Base-by-base conservation (phyloP, 2,113 vertebrate species). In the Parotia lawesii region DNA sequence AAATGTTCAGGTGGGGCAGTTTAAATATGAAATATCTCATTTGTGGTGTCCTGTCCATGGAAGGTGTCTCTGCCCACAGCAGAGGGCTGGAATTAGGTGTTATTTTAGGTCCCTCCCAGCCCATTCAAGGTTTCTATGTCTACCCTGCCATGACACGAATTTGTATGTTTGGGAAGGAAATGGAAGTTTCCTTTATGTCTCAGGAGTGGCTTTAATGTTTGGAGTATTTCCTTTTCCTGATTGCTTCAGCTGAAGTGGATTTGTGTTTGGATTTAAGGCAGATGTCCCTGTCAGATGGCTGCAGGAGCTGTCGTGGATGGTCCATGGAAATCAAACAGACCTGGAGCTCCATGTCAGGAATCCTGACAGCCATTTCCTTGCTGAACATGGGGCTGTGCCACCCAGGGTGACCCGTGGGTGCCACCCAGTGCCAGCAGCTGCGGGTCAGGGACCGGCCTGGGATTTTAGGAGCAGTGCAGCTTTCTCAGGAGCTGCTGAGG, bases 361-460 rank as follows among this genome's bases (percentile, higher is more conserved):
- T 10, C 2, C 10, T 50, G 62, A 3, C 31, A 6, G 29, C 37
- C 12, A 1, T 57, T 17, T 47, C 56, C 45, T 7, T 22, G 3
- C 28, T 48, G 20, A 6, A 0, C 0, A 1, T 0, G 23, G 64
- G 66, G 25, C 53, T 9, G 57, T 4, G 42, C 0, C 38, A 17
- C 15, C 53, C 3, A 1, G 23, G 48, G 33, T 5, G 4, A n/a
- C 3, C 75, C 5, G 0, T 4, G 67, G 40, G 21, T 27, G 37
- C 48, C 50, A 6, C 21, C 20, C 54, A 23, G n/a, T 2, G 75
- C 78, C 58, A 12, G 51, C 25, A 29, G 78, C 77, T 11, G 2
- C 0, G 28, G 44, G 25, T 56, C 29, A 21, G 71, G 89, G 84
- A 2, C 72, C 17, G 21, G 29, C 16, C 33, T 12, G 67, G 37